Percentiles rank a stretch among this genome's conserved stretches.
Conservation (phyloP, 1,140 invertebrate species). For the Apis cerana region DNA sequence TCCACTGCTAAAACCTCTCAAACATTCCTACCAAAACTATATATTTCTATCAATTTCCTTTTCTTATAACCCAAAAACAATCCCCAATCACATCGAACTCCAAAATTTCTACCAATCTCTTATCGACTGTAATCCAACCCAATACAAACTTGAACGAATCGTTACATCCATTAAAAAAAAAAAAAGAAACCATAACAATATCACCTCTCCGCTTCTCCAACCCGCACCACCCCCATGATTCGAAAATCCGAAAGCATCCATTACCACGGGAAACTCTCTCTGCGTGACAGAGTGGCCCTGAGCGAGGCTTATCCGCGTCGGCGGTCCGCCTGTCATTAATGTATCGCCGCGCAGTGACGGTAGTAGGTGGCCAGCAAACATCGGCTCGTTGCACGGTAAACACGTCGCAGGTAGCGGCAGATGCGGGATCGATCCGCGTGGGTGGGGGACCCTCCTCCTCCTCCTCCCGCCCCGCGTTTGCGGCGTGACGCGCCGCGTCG, state of each 20-base stretch:
- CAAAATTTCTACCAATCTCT: no score
- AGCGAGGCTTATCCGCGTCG: conserved; percentile 22
- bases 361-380: conserved; percentile 61
- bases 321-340: conserved; percentile 73
- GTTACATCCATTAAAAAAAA: no score
- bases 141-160: no score
- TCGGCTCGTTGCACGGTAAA: conserved; percentile 63
- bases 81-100: no score
- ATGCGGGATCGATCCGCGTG: conserved; percentile 37
- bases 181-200: no score
- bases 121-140: no score
- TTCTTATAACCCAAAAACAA: no score
- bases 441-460: no score
- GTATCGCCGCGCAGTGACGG: conserved; percentile 64
- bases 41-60: no score
- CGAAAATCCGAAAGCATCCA: not conserved
- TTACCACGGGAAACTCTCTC: not conserved
- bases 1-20: no score
- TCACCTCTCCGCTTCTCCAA: no score
- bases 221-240: not conserved
- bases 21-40: no score
- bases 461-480: conserved; percentile 40
- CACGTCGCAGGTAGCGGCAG: conserved; percentile 51
- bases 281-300: conserved; percentile 5
- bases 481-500: conserved; percentile 56